phyloP scores from a whole-genome alignment of 2,888 invertebrate species.

The Parapristionchus giblindavisi region DNA sequence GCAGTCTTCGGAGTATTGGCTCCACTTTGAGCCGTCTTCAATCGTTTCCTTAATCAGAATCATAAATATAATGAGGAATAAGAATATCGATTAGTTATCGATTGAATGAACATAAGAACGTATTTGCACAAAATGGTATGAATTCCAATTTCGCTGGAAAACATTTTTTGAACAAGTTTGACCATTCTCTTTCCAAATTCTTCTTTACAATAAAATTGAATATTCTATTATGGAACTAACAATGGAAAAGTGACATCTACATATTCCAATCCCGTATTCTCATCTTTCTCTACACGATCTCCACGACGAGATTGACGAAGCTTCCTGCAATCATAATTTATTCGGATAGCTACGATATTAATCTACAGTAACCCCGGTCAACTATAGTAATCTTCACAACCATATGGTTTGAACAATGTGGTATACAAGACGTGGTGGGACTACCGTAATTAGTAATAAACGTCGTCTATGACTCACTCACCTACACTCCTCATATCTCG shows the following conservation, averaged over 20 bases:
- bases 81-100: constrained; percentile 5
- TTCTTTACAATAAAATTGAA: no score
- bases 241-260: constrained; percentile 58
- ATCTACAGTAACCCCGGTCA: background rate
- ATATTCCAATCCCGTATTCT: constrained; percentile 46
- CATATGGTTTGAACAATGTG: no score
- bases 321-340: background rate
- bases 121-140: no score
- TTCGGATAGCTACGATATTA: background rate
- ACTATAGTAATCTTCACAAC: background rate
- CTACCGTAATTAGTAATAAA: no score
- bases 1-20: constrained; percentile 59
- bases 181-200: no score
- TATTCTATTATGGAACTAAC: no score
- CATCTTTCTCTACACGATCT: constrained; percentile 37
- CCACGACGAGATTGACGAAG: constrained; percentile 6
- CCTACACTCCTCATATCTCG: constrained; percentile 51
- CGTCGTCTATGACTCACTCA: background rate
- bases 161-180: no score
- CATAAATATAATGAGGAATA: background rate
- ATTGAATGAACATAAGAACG: no score
- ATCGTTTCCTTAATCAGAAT: constrained; percentile 21
- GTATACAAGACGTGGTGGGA: no score
- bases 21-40: background rate
- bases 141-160: no score